These are phyloP conservation scores for Thamnaconus septentrionalis DNA, from an alignment of 2,113 vertebrate species.

Conservation along the genomic window DNA sequence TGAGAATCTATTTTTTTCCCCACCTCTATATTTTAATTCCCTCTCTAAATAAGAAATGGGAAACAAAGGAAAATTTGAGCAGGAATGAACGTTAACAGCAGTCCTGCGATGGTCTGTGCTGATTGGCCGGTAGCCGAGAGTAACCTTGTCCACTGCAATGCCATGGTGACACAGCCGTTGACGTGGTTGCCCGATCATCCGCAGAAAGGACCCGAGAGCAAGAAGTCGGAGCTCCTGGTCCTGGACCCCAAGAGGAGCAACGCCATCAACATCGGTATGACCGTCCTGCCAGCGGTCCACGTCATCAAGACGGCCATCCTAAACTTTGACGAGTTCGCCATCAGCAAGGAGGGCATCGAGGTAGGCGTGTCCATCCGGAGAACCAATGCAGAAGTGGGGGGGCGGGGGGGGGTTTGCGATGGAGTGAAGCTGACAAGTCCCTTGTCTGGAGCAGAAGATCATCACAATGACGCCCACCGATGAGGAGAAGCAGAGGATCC, in stretches of 20 bases:
- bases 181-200: background rate
- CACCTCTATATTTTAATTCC: too few relatives aligned
- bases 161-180: too few relatives aligned
- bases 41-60: too few relatives aligned
- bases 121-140: too few relatives aligned
- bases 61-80: too few relatives aligned
- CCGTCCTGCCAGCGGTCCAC: slow-evolving; percentile 86
- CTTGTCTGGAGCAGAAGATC: slow-evolving; percentile 82
- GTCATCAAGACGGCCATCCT: slow-evolving; percentile 93
- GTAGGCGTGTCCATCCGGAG: slow-evolving; percentile 56
- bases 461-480: slow-evolving; percentile 92
- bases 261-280: slow-evolving; percentile 95
- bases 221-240: slow-evolving; percentile 84
- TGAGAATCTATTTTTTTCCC: too few relatives aligned
- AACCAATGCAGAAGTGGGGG: too few relatives aligned
- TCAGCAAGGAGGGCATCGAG: slow-evolving; percentile 96
- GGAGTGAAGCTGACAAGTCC: background rate
- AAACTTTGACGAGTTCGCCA: slow-evolving; percentile 93
- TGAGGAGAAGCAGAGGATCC: slow-evolving; percentile 93
- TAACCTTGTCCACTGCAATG: too few relatives aligned
- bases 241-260: slow-evolving; percentile 94
- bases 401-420: background rate
- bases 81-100: too few relatives aligned
- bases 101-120: too few relatives aligned
- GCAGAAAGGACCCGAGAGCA: slow-evolving; percentile 85